A percentile compares a stretch with the other conserved stretches of the same genome.
These are phyloP conservation scores for Lytechinus variegatus DNA, from an alignment of 35 echinoderm and acorn worm genomes.

Conservation along the genomic window DNA sequence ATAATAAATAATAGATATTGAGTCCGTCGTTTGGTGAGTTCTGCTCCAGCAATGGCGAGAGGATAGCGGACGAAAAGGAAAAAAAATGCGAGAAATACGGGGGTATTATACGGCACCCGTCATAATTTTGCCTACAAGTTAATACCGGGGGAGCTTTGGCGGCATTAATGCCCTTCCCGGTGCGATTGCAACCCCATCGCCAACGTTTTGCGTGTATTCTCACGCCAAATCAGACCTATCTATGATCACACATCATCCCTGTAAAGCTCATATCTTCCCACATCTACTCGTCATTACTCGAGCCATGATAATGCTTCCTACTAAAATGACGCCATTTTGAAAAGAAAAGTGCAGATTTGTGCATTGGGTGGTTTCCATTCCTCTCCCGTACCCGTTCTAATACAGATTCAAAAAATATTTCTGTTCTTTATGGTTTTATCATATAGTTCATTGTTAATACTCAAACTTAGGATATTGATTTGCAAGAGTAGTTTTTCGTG, in stretches of 20 bases:
- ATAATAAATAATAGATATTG: conserved; percentile 21
- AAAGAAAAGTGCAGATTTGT: neutral
- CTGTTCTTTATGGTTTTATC: too few relatives aligned
- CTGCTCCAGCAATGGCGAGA: neutral
- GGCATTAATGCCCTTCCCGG: neutral
- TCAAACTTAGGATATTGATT: too few relatives aligned
- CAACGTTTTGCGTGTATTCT: neutral
- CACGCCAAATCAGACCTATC: neutral
- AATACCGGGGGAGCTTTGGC: neutral
- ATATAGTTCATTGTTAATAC: too few relatives aligned
- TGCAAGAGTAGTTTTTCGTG: too few relatives aligned
- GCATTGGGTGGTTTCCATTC: neutral
- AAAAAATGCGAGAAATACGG: neutral
- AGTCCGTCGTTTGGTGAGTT: neutral
- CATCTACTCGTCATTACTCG: neutral
- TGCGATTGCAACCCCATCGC: neutral
- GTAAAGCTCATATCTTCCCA: neutral
- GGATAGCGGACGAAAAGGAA: neutral
- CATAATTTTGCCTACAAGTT: neutral
- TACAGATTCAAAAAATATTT: too few relatives aligned
- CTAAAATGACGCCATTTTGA: neutral
- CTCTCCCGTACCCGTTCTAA: neutral
- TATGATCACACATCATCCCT: neutral
- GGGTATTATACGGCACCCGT: neutral
- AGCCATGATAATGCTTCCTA: neutral